Evolutionary conservation across 2,113 vertebrate species (phyloP).

Genomic region (Cinclus cinclus): DNA sequence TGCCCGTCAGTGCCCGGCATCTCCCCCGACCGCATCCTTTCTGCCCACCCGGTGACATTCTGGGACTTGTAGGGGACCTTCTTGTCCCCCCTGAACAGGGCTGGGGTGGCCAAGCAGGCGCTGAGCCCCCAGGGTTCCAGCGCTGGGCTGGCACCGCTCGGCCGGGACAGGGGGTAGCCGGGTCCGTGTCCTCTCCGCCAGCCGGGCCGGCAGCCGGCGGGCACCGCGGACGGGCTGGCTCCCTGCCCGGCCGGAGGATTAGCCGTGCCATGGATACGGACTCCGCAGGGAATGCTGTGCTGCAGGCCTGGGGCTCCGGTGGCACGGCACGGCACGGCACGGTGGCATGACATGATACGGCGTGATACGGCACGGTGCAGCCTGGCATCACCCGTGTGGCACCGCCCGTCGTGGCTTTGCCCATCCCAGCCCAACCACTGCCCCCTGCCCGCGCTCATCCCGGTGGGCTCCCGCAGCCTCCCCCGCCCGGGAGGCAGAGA

Average conservation of each 20-base stretch:
- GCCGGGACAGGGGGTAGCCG: not conserved
- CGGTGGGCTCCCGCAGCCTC: not conserved
- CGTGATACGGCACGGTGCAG: fast-evolving
- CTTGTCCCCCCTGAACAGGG: not conserved
- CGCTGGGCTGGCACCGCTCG: not conserved
- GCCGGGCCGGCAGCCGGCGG: not conserved
- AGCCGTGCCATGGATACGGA: conserved; percentile 35
- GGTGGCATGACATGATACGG: fast-evolving
- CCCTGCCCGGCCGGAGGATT: not conserved
- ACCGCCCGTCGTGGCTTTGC: not conserved
- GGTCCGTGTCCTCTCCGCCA: not conserved
- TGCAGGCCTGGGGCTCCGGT: not conserved
- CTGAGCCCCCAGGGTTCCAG: not conserved
- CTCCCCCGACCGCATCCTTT: not conserved
- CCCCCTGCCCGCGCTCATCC: not conserved
- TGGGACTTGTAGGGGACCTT: fast-evolving
- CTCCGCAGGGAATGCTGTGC: not conserved
- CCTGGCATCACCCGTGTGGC: not conserved
- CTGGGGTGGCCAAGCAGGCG: fast-evolving
- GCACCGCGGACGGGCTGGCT: not conserved
- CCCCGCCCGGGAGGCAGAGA: conserved; percentile 57
- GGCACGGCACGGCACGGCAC: not conserved
- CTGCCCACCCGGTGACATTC: not conserved
- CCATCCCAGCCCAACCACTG: not conserved
- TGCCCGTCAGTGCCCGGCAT: fast-evolving